phyloP scores from a whole-genome alignment of 2,113 vertebrate species.

The Psittacula cyanocephala region DNA sequence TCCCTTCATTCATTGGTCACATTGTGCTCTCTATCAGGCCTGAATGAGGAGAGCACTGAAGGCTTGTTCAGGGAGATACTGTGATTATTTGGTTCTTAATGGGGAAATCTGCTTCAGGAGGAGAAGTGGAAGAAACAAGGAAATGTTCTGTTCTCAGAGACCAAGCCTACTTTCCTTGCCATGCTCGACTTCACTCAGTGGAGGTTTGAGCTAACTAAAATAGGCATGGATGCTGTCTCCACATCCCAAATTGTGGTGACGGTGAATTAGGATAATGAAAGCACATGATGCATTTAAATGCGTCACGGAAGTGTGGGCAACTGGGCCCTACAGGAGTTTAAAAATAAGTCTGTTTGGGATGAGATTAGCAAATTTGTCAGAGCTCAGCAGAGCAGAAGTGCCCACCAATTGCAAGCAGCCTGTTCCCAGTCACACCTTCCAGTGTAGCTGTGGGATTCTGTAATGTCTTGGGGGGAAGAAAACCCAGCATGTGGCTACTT shows the following conservation, averaged over 20 bases:
- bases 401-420: conserved; percentile 16
- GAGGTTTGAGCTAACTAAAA: neutral
- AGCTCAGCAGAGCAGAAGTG: conserved; percentile 40
- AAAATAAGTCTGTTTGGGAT: conserved; percentile 50
- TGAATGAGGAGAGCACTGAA: neutral
- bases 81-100: accelerated
- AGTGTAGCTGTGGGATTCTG: neutral
- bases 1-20: neutral
- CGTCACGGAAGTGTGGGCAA: conserved; percentile 52
- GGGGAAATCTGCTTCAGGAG: neutral
- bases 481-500: neutral
- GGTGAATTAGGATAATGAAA: neutral
- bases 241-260: neutral
- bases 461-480: neutral
- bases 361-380: conserved; percentile 46
- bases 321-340: conserved; percentile 46
- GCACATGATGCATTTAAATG: conserved; percentile 35
- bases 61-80: neutral
- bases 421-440: neutral
- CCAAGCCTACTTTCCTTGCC: neutral
- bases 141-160: neutral
- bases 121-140: neutral
- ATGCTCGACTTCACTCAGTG: neutral
- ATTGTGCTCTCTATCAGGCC: neutral
- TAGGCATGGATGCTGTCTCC: neutral